Evolutionary conservation across 2,888 invertebrate species (phyloP).

Genomic region (Deladenus siricidicola): DNA sequence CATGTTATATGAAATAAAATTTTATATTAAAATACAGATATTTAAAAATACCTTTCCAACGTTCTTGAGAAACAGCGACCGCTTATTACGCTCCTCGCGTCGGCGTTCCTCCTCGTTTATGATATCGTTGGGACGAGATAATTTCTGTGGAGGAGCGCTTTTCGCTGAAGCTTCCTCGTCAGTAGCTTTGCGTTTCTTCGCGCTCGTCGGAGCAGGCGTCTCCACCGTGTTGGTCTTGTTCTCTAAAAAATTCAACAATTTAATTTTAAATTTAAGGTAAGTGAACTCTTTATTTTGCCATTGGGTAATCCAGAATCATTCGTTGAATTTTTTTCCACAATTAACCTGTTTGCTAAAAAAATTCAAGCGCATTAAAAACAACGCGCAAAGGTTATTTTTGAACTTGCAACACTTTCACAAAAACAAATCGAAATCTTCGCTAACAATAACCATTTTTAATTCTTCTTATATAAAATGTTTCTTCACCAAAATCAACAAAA

Average conservation of each 20-base stretch:
- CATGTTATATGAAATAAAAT: too few relatives aligned
- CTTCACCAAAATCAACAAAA: background rate
- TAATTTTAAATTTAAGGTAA: too few relatives aligned
- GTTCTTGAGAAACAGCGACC: conserved; percentile 37
- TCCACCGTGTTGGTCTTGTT: conserved; percentile 1
- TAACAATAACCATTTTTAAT: background rate
- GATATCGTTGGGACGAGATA: conserved; percentile 14
- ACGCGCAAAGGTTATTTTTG: background rate
- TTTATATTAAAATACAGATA: too few relatives aligned
- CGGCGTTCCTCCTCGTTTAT: conserved; percentile 36
- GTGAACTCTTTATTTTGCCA: too few relatives aligned
- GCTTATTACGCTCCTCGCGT: conserved; percentile 31
- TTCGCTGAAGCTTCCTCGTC: background rate
- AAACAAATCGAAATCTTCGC: background rate
- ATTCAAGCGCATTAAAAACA: background rate
- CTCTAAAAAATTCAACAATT: background rate
- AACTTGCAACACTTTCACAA: background rate
- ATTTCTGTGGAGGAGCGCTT: background rate
- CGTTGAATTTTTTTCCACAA: too few relatives aligned
- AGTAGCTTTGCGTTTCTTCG: conserved; percentile 2
- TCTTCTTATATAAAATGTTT: background rate
- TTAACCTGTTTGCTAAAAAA: too few relatives aligned
- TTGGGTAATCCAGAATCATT: too few relatives aligned
- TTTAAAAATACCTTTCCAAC: conserved; percentile 30
- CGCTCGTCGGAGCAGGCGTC: background rate